Base-by-base conservation (phyloP, 2,113 vertebrate species). In the Dicerorhinus sumatrensis region DNA sequence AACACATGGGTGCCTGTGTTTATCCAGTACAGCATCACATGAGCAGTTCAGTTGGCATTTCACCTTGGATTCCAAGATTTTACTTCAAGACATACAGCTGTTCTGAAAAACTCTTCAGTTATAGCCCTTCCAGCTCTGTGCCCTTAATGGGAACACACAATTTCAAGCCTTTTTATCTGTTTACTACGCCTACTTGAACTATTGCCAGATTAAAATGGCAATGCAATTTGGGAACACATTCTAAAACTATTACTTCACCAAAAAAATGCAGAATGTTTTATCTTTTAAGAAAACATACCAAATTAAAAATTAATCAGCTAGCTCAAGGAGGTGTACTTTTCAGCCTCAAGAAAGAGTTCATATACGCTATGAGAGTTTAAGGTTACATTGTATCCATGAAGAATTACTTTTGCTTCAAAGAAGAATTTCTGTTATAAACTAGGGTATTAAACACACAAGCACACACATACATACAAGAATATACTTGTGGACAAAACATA, bases 301-400 rank as follows among this genome's bases (percentile, higher is more conserved):
- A 95, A 62, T 94, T 73, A 93, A 92, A 95, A 97, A 93, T 88
- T 36, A 72, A 95, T 89, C 77, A 46, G 39, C 75, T 86, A 46
- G 27, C 46, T 93, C 67, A 82, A 93, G 46, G 33, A 83, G 51
- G 20, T 76, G 6, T 88, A 67, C 72, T 95, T 94, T 39, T 96
- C 54, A 90, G 21, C 39, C 77, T 94, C 48, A 88, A 91, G 67
- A 94, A 96, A 65, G n/a, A 60, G n/a, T 80, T 87, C 42, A 65
- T 75, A 60, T 63, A 73, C 54, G 8, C 67, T 85, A 56, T 58
- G 46, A 85, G 56, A 63, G 36, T 80, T 95, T 94, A 94, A 89
- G 62, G 5, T 86, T 79, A 82, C 33, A 46, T 9, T 85, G 62
- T 70, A 67, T 75, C 56, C 60, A 65, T 42, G 54, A 95, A 89